Conservation (phyloP, 37 sponge, comb jelly and placozoan species). For the Cladorhizidae sp. region DNA sequence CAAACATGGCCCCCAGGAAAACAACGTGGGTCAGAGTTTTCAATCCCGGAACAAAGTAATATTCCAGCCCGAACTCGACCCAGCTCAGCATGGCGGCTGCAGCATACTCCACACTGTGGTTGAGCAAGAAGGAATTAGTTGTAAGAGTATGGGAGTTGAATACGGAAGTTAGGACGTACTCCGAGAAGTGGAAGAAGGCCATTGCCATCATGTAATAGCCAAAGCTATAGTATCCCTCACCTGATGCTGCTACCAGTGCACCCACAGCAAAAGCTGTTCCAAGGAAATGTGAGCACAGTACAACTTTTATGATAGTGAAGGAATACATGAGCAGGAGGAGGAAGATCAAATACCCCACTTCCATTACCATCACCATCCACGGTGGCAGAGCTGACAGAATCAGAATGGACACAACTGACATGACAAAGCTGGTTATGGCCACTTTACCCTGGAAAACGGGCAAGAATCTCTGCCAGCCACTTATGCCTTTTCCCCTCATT, state of each 20-base stretch:
- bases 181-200: constrained; percentile 92
- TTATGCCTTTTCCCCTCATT: neutral
- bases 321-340: neutral
- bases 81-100: constrained; percentile 79
- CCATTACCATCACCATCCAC: neutral
- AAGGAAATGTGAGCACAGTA: constrained; percentile 35
- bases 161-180: constrained; percentile 85
- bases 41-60: constrained; percentile 50
- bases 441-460: constrained; percentile 34
- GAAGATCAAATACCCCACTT: neutral
- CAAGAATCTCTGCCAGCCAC: too few relatives aligned
- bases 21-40: constrained; percentile 52
- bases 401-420: neutral
- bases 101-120: constrained; percentile 90
- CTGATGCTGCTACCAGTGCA: neutral
- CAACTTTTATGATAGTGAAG: neutral
- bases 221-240: constrained; percentile 30
- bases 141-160: constrained; percentile 78
- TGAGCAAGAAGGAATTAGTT: constrained; percentile 87
- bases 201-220: constrained; percentile 80
- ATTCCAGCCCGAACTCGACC: constrained; percentile 85
- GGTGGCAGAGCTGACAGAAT: neutral
- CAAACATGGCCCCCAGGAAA: constrained; percentile 58
- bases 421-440: constrained; percentile 25
- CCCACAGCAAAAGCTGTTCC: constrained; percentile 53